Base-by-base conservation (phyloP, 2,888 invertebrate genomes). In the Trisateles emortualis region DNA sequence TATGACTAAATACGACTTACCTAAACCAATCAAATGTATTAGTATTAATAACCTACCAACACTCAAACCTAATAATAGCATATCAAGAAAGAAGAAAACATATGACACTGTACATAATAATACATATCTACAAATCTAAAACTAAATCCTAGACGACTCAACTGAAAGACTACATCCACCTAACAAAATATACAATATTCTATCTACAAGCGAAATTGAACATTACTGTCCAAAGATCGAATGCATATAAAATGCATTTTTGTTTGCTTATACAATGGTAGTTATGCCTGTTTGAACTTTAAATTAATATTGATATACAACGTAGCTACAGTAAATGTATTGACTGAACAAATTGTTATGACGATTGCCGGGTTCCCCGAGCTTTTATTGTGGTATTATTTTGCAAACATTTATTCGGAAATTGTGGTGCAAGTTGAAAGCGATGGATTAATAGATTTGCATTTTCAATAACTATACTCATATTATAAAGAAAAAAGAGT, bases 321-420 rank as follows among this genome's bases (percentile, higher is more conserved):
- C 2, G 16, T 41, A 17, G 22, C 16, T 33, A 24, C n/a, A 10
- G 4, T 0, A 0, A 16, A 3, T 11, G 8, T 11, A 45, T 26
- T 11, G 6, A 0, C 1, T 3, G 42, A 38, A 43, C 8, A 22
- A 38, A 49, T 17, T 11, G 22, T 22, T 38, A 50, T n/a, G 32
- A 44, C 38, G 32, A 32, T 26, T 24, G 38, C 24, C 6, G 4
- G n/a, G 10, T 35, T 9, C 17, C 14, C 6, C 8, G 3, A 11
- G 9, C 4, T 14, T 8, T 35, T 38, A 24, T 14, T 29, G 10
- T 11, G 6, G 16, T 39, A 22, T 39, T 44, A 33, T 44, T 26
- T 26, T 6, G 33, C 11, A 24, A 44, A 14, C 33, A 42, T 50
- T 50, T 13, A 1, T 32, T 9, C 16, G 14, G 32, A n/a, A 14